Base-by-base conservation (phyloP, 92 coral and sea anemone species). In the Epizoanthus fatuus region DNA sequence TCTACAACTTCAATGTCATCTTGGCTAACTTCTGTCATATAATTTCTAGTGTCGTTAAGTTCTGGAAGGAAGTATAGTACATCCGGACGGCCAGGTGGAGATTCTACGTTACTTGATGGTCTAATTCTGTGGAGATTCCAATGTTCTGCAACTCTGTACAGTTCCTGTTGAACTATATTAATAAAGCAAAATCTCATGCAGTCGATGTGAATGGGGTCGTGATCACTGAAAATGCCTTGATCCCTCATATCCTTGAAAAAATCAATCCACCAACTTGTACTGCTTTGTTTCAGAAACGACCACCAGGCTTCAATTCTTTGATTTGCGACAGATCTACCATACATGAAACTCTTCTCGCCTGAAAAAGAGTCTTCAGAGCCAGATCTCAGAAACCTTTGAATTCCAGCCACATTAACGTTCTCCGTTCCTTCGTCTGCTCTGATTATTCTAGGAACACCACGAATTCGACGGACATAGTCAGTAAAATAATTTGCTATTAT, bases 31-130 rank as follows among this genome's bases (percentile, higher is more conserved):
- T 60, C 59, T 39, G 32, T 13, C 53, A 40, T 63, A 63, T 63
- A 79, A 79, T 62, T 57, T 63, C 68, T 29, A 40, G 65, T 53
- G 19, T 7, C 60, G n/a, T 79, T 53, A 35, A 79, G 42, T 32
- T 62, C 74, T 2, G 72, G 84, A 57, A 79, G 63, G 58, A 57
- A 42, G 53, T 79, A 79, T 22, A 79, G 84, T 35, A 80, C 85
- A 64, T 80, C 85, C 8, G 85, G 85, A 51, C 70, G 68, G 37
- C 84, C 84, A 25, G 84, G 85, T 64, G 85, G 85, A 47, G 60
- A 80, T 25, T 80, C 85, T 29, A 19, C 63, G 75, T 80, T 63
- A 44, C 75, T 44, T 29, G 74, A 63, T 19, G 85, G 71, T 65
- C 85, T 6, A 4, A 80, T 80, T 64, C 70, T 49, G 58, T 80